Base-by-base conservation (phyloP, 2,113 vertebrate species). In the Podilymbus podiceps region DNA sequence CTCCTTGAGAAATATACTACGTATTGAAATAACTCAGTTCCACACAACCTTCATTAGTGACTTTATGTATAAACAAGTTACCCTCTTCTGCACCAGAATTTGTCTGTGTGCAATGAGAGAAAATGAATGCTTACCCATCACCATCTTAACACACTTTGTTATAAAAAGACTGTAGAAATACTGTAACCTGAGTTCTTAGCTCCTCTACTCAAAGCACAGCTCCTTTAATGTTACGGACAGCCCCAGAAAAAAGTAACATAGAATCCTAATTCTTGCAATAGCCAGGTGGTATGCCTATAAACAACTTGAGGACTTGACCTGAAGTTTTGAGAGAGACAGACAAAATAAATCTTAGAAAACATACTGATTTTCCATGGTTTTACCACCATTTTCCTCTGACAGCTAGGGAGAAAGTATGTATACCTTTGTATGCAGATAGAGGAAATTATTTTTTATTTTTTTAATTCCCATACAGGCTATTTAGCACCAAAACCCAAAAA, bases 401-500 rank as follows among this genome's bases (percentile, higher is more conserved):
- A 7, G 15, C 5, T 3, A 4, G 2, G 31, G 6, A 6, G 3
- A 11, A 63, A 28, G 28, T 46, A n/a, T 2, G 4, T 27, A 22
- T 35, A 74, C 14, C 9, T 91, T 53, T 24, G 5, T 14, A 62
- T 22, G 58, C 23, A 83, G 24, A 42, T 2, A 42, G 12, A 63
- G 17, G 21, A 31, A 42, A 68, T 11, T 23, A 25, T 35, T 68
- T 28, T 31, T 4, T 42, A 31, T 68, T 28, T 31, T 4, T 42
- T 42, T 42, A 42, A 33, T 23, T 68, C 13, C 38, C 22, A 40
- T 80, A 24, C 24, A 67, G 35, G 31, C 23, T 68, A 46, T 15
- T n/a, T 53, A 53, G 40, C 31, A 53, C 11, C 38, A 38, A 49
- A 13, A 8, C 12, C 9, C 8, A 6, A 7, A 47, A 4, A 42